Base-by-base conservation (phyloP, 1,140 invertebrate genomes). In the Elymnias hypermnestra region DNA sequence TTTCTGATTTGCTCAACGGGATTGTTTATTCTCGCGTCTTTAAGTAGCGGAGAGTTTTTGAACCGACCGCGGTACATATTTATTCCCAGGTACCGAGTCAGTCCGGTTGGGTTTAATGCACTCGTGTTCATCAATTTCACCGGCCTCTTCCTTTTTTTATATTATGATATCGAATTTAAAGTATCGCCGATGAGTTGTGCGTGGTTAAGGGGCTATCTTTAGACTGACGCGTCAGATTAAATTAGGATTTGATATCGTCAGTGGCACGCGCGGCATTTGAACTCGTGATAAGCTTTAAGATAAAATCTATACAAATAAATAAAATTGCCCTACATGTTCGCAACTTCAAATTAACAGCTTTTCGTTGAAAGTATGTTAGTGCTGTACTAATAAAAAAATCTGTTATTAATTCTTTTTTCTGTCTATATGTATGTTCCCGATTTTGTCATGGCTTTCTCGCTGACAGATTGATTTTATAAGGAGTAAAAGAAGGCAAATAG, bases 81-180 rank as follows among this genome's bases (percentile, higher is more conserved):
- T 72, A 70, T 61, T 65, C 46, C 50, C 57, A 61, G 62, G 66
- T 72, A 61, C 60, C 60, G 62, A 69, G 56, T 48, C 36, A 31
- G 55, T 45, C 42, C 56, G 56, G 42, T 38, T 61, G 53, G 71
- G 71, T 71, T 33, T 57, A 74, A 67, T 58, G 71, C 55, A 65
- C 71, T 67, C 60, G 48, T 49, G 51, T 40, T 61, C 62, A 58
- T 56, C 56, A 53, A 47, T 47, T 53, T 53, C 38, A 47, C 40
- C 39, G 53, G 35, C 38, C 35, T 44, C 22, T 57, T 40, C 45
- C 39, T 26, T 29, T 21, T 55, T 37, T 50, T 33, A 37, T 49
- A 37, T 12, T 25, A 39, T 31, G 18, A 33, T 38, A 44, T 51
- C 35, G 29, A 41, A 41, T 49, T 39, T 31, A 33, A 26, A 51